Evolutionary conservation across 2,113 vertebrate species (phyloP), one percentile per base, ranked within the genome.

Genomic region (Corythornis madagascariensis): DNA sequence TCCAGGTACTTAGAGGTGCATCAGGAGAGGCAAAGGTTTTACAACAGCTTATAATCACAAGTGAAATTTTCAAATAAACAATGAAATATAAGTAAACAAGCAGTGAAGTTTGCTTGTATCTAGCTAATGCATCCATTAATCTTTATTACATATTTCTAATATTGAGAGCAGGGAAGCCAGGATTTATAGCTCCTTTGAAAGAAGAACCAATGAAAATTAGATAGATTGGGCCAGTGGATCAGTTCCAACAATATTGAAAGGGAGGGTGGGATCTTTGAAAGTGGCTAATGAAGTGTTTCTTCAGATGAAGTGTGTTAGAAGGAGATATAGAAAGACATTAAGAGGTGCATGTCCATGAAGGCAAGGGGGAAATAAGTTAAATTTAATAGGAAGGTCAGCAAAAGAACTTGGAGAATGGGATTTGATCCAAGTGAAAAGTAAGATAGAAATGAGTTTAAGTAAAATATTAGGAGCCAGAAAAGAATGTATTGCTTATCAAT

Each of bases 221-320:
- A 82, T 94, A 79, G 75, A 93, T 87, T 91, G 67, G 84, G 42
- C 74, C 84, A 70, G 11, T 92, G 88, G 86, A 94, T 77, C 76
- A 16, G 64, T 89, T 92, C 89, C 87, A 96, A 93, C 67, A 75
- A 52, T 0, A 80, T 28, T 42, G 71, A 80, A 82, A 92, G 66
- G 24, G 16, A 63, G 20, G 60, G 52, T 1, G 10, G 35, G 21
- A 57, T 64, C 40, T 86, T 64, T 90, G 63, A 55, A 82, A 87
- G 75, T 67, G 38, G 63, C 1, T 3, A 70, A 61, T 45, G n/a
- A 92, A 89, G 18, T 55, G 38, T 63, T 84, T 93, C 73, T 86
- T 73, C 71, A 75, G 69, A 65, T 91, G 48, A 83, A 52, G 16
- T 77, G 15, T 63, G 29, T 69, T 55, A 73, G 47, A 71, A 77